Base-by-base conservation (phyloP, 2,797 vertebrate genomes). In the Argya squamiceps region DNA sequence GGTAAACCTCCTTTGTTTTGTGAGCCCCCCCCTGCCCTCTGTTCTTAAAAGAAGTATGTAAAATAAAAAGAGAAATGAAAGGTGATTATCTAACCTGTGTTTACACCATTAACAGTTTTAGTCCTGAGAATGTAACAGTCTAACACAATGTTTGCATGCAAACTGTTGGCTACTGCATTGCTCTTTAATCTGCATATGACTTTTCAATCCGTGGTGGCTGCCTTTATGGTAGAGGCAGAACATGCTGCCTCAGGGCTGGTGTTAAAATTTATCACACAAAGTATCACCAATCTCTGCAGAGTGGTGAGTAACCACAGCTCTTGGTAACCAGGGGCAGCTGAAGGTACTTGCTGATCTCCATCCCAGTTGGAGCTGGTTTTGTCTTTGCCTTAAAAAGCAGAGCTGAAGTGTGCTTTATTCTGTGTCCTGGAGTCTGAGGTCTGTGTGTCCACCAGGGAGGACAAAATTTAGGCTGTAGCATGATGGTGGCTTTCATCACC, bases 121-220 rank as follows among this genome's bases (percentile, higher is more conserved):
- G 73, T 94, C 62, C 85, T 83, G 92, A 39, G 85, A 90, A 69
- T 90, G 59, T 96, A 96, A 92, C 94, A 92, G 96, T 96, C 91
- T 92, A 82, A 89, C 94, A 90, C 8, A 1, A 58, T 94, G 86
- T 94, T 97, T 96, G 95, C 85, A 82, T 96, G 82, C 81, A 85
- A 81, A 85, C 92, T 94, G 24, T 68, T 89, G 73, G 65, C 97
- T 94, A 34, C 93, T 91, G 68, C 83, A 32, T 85, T 95, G 29
- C 89, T 94, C 74, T 88, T 94, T 65, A 85, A 69, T 88, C 92
- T 94, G 60, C 37, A 0, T 65, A 30, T n/a, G 67, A 65, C 12
- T 81, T 95, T 84, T 30, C 87, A 44, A 0, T 62, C 78, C 4
- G 2, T 58, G 59, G 68, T 46, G 55, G 67, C 78, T 59, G 43